Conservation (phyloP, 35 echinoderm and acorn worm species). For the Holothuria glaberrima region DNA sequence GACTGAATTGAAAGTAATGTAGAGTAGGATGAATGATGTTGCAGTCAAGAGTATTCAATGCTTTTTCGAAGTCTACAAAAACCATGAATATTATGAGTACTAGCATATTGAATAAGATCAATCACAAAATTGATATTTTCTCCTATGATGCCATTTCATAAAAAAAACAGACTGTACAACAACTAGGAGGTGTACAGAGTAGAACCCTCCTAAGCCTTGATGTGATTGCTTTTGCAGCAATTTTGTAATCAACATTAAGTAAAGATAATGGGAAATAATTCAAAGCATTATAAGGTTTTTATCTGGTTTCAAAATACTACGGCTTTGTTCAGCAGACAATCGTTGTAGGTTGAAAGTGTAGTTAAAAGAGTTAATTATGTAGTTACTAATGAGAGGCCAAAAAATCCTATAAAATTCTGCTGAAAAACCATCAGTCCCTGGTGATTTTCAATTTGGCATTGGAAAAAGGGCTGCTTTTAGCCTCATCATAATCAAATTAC, state of each 20-base stretch:
- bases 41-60: constrained; percentile 49
- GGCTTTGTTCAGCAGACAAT: neutral
- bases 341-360: neutral
- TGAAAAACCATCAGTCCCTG: constrained; percentile 18
- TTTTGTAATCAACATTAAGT: constrained; percentile 23
- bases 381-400: neutral
- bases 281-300: neutral
- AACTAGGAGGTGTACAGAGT: neutral
- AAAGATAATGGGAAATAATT: neutral
- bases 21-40: constrained; percentile 19
- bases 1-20: constrained; percentile 20
- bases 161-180: neutral
- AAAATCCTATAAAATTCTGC: neutral
- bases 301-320: constrained; percentile 14
- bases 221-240: constrained; percentile 39
- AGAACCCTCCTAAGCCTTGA: neutral
- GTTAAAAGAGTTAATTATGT: constrained; percentile 1
- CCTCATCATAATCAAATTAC: neutral
- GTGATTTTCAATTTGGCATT: neutral
- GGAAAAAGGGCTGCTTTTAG: neutral
- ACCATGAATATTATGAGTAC: constrained; percentile 10
- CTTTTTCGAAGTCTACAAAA: constrained; percentile 44
- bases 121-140: neutral
- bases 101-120: constrained; percentile 13
- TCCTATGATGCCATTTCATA: neutral